phyloP scores from a whole-genome alignment of 2,888 invertebrate genomes.

The Opisthograptis luteolata region DNA sequence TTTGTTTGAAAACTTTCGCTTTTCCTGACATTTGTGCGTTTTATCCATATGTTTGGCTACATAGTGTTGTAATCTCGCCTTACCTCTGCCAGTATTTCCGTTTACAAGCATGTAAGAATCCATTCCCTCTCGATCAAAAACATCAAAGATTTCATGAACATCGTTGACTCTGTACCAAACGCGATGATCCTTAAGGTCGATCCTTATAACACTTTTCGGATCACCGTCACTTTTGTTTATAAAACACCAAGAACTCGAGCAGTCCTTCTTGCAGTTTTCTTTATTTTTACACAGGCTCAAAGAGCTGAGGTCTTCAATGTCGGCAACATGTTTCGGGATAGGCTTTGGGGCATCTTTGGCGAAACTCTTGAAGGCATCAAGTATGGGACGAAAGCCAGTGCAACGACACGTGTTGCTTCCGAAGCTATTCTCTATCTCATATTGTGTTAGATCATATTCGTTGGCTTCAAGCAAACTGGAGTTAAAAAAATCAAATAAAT shows the following conservation, averaged over 20 bases:
- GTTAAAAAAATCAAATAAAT: neutral
- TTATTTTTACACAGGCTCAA: slow-evolving; percentile 49
- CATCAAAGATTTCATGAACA: slow-evolving; percentile 77
- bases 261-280: slow-evolving; percentile 59
- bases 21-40: too few species aligned
- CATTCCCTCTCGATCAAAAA: slow-evolving; percentile 63
- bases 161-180: slow-evolving; percentile 82
- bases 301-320: slow-evolving; percentile 68
- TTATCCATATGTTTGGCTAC: too few species aligned
- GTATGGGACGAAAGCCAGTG: slow-evolving; percentile 90
- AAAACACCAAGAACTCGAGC: slow-evolving; percentile 60
- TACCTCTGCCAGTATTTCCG: slow-evolving; percentile 90
- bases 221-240: slow-evolving; percentile 48
- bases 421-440: slow-evolving; percentile 88
- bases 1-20: too few species aligned
- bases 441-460: slow-evolving; percentile 38
- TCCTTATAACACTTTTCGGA: slow-evolving; percentile 44
- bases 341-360: slow-evolving; percentile 83
- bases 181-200: slow-evolving; percentile 59
- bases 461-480: slow-evolving; percentile 40
- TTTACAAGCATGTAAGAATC: slow-evolving; percentile 86
- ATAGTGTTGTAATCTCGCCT: slow-evolving; percentile 3
- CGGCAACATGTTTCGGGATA: slow-evolving; percentile 66
- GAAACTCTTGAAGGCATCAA: slow-evolving; percentile 91
- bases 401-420: slow-evolving; percentile 92